A percentile compares a stretch with the other conserved stretches of the same genome.
Evolutionary conservation across 2,888 invertebrate genomes (phyloP).

Genomic region (Parascotia fuliginaria): DNA sequence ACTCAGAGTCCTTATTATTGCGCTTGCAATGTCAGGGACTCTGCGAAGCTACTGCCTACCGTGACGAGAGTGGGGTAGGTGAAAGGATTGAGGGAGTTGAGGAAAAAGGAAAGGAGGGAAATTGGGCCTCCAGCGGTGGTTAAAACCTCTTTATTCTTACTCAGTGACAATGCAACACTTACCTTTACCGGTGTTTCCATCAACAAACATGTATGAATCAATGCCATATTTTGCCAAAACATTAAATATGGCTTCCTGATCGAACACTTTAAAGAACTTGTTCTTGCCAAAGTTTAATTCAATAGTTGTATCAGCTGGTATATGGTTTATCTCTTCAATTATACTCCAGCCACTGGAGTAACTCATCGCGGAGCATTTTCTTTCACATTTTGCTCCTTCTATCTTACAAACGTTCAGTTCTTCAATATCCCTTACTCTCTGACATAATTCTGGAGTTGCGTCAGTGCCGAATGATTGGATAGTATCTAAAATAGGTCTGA

Average conservation of each 20-base stretch:
- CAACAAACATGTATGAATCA: constrained; percentile 85
- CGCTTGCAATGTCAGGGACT: too few relatives aligned
- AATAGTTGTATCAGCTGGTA: constrained; percentile 54
- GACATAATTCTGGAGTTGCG: constrained; percentile 69
- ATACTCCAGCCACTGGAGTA: constrained; percentile 64
- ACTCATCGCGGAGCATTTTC: constrained; percentile 39
- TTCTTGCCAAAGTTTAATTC: constrained; percentile 77
- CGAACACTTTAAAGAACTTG: constrained; percentile 79
- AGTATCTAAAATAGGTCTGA: constrained; percentile 90
- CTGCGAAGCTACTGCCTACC: too few relatives aligned
- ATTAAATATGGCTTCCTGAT: constrained; percentile 77
- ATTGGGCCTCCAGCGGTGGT: too few relatives aligned
- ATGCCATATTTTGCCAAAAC: constrained; percentile 69
- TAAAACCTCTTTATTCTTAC: too few relatives aligned
- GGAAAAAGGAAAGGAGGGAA: too few relatives aligned
- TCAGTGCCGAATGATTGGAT: constrained; percentile 90
- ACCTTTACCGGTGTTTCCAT: constrained; percentile 91
- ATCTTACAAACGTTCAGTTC: constrained; percentile 63
- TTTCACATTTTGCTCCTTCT: constrained; percentile 61
- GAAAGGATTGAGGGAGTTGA: too few relatives aligned
- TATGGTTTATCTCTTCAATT: constrained; percentile 36
- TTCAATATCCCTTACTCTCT: constrained; percentile 81
- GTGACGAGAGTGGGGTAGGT: too few relatives aligned
- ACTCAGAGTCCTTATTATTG: too few relatives aligned
- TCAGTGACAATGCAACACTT: too few relatives aligned